Conservation (phyloP, 2,113 vertebrate genomes). For the Hemibagrus wyckioides region DNA sequence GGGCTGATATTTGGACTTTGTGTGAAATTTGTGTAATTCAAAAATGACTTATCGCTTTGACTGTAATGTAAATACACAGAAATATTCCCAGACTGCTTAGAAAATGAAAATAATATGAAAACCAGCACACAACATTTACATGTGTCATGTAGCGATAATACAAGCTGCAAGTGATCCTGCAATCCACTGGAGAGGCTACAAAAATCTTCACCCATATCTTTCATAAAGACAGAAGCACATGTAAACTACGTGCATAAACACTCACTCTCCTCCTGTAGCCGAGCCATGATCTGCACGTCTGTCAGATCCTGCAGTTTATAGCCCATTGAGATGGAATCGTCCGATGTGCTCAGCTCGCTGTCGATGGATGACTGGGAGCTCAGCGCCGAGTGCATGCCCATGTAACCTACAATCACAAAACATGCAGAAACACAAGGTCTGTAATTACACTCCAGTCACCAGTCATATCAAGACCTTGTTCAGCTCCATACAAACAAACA, state of each 20-base stretch:
- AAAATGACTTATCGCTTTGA: not conserved
- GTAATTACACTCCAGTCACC: not conserved
- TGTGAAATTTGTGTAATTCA: no score
- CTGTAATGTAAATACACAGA: not conserved
- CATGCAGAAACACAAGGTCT: constrained; percentile 11
- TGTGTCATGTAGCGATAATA: not conserved
- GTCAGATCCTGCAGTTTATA: constrained; percentile 93
- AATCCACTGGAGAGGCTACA: not conserved
- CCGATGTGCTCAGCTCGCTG: constrained; percentile 88
- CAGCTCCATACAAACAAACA: not conserved
- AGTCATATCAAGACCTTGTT: not conserved
- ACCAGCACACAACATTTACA: not conserved
- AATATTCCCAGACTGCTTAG: not conserved
- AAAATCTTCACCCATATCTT: not conserved
- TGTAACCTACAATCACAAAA: constrained; percentile 69
- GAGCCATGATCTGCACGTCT: constrained; percentile 92
- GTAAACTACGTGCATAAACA: constrained; percentile 27
- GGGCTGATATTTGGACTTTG: not conserved
- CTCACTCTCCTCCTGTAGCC: constrained; percentile 90
- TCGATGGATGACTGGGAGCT: constrained; percentile 92
- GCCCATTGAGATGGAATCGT: constrained; percentile 93
- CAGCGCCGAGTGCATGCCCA: constrained; percentile 79
- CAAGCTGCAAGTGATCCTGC: not conserved
- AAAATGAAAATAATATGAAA: not conserved
- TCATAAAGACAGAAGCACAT: not conserved